These are phyloP conservation scores for Plectrocnemia conspersa DNA, from an alignment of 1,140 invertebrate species.

Conservation along the genomic window DNA sequence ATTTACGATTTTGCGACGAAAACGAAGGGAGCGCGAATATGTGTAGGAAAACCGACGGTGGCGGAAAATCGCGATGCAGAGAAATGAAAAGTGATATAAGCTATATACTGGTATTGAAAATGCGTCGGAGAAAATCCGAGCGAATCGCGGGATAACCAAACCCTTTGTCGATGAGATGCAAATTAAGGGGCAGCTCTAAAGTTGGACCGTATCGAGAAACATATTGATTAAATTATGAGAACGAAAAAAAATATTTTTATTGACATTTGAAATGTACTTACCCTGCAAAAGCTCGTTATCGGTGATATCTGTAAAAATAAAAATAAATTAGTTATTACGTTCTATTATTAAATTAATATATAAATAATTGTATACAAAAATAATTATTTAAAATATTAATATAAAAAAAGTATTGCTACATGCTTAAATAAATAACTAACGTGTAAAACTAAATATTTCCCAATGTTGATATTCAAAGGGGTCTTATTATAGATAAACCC, in stretches of 20 bases:
- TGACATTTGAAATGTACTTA: conserved; percentile 53
- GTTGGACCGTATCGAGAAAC: background rate
- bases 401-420: too few species aligned
- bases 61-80: background rate
- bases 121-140: conserved; percentile 4
- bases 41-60: background rate
- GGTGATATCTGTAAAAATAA: conserved; percentile 70
- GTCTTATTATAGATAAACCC: too few species aligned
- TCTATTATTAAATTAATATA: too few species aligned
- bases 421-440: too few species aligned
- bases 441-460: too few species aligned
- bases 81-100: conserved; percentile 24
- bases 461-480: too few species aligned
- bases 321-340: conserved; percentile 30
- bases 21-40: conserved; percentile 1
- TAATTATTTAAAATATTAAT: too few species aligned
- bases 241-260: conserved; percentile 13
- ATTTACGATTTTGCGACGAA: too few species aligned
- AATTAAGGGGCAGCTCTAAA: background rate
- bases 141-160: conserved; percentile 15
- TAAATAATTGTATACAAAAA: too few species aligned
- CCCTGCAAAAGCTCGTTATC: conserved; percentile 81
- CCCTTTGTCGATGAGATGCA: conserved; percentile 1
- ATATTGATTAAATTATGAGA: background rate
- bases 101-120: conserved; percentile 6